phyloP scores from a whole-genome alignment of 1,140 invertebrate genomes.

The Druon quercuslanigerum region DNA sequence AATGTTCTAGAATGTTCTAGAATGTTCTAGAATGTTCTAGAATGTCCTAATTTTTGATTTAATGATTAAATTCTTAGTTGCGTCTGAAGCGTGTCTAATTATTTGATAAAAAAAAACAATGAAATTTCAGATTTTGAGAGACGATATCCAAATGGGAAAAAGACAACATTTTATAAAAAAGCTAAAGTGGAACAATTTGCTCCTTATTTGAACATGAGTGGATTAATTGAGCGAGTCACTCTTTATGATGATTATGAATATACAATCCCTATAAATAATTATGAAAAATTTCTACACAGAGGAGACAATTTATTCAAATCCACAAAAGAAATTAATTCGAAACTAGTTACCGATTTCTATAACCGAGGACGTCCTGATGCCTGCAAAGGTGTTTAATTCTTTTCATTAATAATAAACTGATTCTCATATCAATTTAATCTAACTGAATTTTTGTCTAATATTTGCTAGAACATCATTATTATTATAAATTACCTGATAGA shows the following conservation, averaged over 20 bases:
- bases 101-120: not conserved
- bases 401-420: conserved; percentile 33
- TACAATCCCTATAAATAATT: conserved; percentile 76
- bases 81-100: no score
- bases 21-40: no score
- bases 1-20: no score
- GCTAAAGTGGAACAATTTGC: conserved; percentile 85
- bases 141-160: conserved; percentile 84
- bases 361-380: conserved; percentile 81
- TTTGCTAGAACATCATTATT: conserved; percentile 79
- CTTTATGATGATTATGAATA: conserved; percentile 83
- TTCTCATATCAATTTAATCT: conserved; percentile 3
- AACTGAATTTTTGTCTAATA: conserved; percentile 3
- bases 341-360: conserved; percentile 81
- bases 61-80: no score
- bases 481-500: conserved; percentile 69
- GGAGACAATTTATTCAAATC: conserved; percentile 80
- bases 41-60: no score
- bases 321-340: conserved; percentile 78
- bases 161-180: conserved; percentile 85
- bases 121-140: conserved; percentile 80
- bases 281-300: conserved; percentile 84
- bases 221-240: conserved; percentile 82
- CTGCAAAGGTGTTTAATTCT: conserved; percentile 77
- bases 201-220: conserved; percentile 84